Percentiles rank a stretch among this genome's conserved stretches.
Evolutionary conservation across 2,113 vertebrate species (phyloP).

Genomic region (Indicator indicator): DNA sequence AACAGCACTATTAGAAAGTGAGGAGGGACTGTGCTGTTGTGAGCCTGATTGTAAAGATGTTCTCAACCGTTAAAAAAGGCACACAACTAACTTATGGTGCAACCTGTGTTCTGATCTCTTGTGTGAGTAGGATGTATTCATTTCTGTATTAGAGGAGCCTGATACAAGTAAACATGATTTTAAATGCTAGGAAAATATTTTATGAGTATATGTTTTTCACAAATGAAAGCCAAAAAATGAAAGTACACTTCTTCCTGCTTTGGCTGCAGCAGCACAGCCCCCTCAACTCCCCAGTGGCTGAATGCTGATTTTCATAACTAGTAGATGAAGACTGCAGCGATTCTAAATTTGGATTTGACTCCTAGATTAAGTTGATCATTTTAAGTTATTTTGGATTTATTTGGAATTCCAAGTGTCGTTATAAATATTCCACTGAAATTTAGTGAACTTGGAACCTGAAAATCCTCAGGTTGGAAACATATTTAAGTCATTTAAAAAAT

Average conservation of each 20-base stretch:
- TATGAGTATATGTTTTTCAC: neutral
- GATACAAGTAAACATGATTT: neutral
- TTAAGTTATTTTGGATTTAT: neutral
- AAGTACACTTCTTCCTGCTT: neutral
- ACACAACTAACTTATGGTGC: neutral
- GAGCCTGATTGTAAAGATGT: neutral
- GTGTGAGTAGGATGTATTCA: neutral
- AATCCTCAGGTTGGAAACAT: neutral
- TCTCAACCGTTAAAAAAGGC: neutral
- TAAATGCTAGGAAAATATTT: neutral
- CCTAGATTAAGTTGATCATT: neutral
- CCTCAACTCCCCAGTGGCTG: accelerated
- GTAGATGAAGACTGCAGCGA: neutral
- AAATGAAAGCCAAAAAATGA: neutral
- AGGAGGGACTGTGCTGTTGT: neutral
- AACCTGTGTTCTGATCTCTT: neutral
- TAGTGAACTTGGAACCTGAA: neutral
- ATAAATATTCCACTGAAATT: neutral
- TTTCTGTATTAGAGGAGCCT: neutral
- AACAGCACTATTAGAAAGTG: neutral
- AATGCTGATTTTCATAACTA: neutral
- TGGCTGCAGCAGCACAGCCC: neutral
- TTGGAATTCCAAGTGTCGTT: neutral
- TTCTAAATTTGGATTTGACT: neutral
- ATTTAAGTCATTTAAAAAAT: neutral